Conservation (phyloP, 2,888 invertebrate species). For the Mythimna albipuncta region DNA sequence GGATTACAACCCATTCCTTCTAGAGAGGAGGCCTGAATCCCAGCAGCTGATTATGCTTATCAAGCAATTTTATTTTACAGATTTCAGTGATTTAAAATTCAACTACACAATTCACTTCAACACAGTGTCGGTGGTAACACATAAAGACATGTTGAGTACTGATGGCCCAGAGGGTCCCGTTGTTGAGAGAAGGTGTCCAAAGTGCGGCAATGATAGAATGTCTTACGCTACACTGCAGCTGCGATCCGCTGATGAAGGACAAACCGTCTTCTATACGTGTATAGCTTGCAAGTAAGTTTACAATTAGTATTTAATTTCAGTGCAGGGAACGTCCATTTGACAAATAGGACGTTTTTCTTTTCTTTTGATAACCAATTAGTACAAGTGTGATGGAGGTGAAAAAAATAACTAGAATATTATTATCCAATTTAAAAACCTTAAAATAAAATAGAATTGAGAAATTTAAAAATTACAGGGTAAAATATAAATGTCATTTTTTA, state of each 20-base stretch:
- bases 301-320: neutral
- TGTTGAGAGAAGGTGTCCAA: slow-evolving; percentile 95
- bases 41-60: too few species aligned
- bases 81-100: slow-evolving; percentile 92
- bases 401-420: too few species aligned
- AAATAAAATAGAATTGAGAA: too few species aligned
- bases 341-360: neutral
- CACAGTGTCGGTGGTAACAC: slow-evolving; percentile 80
- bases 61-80: slow-evolving; percentile 80
- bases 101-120: slow-evolving; percentile 94
- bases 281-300: slow-evolving; percentile 95
- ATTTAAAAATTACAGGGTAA: too few species aligned
- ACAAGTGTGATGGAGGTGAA: too few species aligned
- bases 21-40: too few species aligned
- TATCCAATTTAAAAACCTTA: too few species aligned
- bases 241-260: slow-evolving; percentile 99
- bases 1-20: too few species aligned
- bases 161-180: slow-evolving; percentile 93
- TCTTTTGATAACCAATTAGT: neutral
- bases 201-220: slow-evolving; percentile 98
- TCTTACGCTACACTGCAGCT: slow-evolving; percentile 98
- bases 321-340: too few species aligned
- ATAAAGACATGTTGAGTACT: slow-evolving; percentile 77
- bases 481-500: too few species aligned
- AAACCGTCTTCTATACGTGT: slow-evolving; percentile 99